Evolutionary conservation across 1,140 invertebrate genomes (phyloP).

Genomic region (Aphis craccivora): DNA sequence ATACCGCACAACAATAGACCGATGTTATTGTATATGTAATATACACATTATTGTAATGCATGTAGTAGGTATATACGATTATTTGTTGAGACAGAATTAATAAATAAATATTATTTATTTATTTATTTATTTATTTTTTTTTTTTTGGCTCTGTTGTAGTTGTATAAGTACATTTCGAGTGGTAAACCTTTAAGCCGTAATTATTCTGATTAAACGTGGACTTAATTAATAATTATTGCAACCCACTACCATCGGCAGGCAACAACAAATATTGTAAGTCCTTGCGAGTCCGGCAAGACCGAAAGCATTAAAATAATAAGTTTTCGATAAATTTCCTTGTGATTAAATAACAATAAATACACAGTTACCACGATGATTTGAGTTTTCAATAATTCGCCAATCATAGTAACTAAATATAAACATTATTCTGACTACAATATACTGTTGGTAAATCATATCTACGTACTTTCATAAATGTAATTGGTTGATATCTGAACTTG

Average conservation of each 20-base stretch:
- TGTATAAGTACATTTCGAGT: neutral
- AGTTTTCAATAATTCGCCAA: neutral
- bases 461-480: constrained; percentile 87
- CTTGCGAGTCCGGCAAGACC: neutral
- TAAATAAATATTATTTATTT: neutral
- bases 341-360: neutral
- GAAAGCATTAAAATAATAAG: neutral
- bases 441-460: neutral
- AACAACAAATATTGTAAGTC: neutral
- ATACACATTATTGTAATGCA: neutral
- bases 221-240: neutral
- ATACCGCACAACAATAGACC: neutral
- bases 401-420: too few relatives aligned
- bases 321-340: neutral
- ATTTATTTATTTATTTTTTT: too few relatives aligned
- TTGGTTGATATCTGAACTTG: constrained; percentile 92
- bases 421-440: too few relatives aligned
- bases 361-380: neutral
- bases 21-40: neutral
- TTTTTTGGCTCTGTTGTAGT: neutral
- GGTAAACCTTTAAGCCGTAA: neutral
- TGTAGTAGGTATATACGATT: neutral
- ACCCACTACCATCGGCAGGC: neutral
- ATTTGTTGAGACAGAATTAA: neutral
- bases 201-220: neutral